Evolutionary conservation across 2,888 invertebrate species (phyloP).

Genomic region (Psococerastis gibbosa): DNA sequence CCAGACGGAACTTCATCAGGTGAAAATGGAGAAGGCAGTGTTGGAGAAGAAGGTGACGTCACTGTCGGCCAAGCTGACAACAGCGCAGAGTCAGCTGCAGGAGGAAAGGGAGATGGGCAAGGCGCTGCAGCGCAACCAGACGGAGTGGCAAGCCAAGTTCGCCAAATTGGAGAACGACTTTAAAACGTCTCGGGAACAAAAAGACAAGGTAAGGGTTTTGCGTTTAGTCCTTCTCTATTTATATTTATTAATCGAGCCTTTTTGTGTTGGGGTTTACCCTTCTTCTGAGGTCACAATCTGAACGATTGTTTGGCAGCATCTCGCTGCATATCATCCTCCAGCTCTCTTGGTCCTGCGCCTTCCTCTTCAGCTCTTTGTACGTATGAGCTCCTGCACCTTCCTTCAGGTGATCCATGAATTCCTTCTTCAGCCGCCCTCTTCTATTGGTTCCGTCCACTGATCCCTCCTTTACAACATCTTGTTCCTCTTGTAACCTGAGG

Average conservation of each 20-base stretch:
- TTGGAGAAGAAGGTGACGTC: constrained; percentile 51
- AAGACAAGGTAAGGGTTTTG: constrained; percentile 21
- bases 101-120: constrained; percentile 76
- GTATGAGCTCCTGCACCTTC: too few species aligned
- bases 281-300: too few species aligned
- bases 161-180: constrained; percentile 32
- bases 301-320: too few species aligned
- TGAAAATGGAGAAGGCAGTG: constrained; percentile 35
- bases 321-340: too few species aligned
- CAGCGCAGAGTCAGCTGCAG: constrained; percentile 47
- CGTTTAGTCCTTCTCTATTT: constrained; percentile 5
- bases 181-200: constrained; percentile 23
- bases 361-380: too few species aligned
- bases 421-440: too few species aligned
- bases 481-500: too few species aligned
- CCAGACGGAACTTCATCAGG: background rate
- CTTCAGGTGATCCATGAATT: too few species aligned
- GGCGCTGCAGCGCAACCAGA: constrained; percentile 55
- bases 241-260: background rate
- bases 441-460: too few species aligned
- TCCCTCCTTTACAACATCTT: too few species aligned
- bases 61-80: constrained; percentile 39
- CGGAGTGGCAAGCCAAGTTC: constrained; percentile 46
- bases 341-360: too few species aligned
- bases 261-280: too few species aligned